These are phyloP conservation scores for Tenthredo mesomela DNA, from an alignment of 2,888 invertebrate genomes.

Conservation along the genomic window DNA sequence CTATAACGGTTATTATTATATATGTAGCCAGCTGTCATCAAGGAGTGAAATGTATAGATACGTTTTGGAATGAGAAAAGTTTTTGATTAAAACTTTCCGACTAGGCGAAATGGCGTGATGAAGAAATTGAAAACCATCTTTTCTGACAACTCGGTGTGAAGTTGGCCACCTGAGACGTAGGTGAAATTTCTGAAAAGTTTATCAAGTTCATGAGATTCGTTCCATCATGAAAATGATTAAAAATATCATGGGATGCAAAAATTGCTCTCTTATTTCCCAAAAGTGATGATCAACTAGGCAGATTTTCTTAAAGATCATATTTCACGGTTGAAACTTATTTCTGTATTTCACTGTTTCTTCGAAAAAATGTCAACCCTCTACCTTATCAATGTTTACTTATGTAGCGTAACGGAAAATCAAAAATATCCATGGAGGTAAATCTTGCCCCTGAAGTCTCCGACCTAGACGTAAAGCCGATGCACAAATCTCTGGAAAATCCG, in stretches of 20 bases:
- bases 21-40: constrained; percentile 27
- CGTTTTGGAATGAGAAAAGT: constrained; percentile 46
- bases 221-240: background rate
- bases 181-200: constrained; percentile 7
- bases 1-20: constrained; percentile 20
- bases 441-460: background rate
- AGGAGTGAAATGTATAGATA: constrained; percentile 23
- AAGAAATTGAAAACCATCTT: constrained; percentile 43
- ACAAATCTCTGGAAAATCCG: constrained; percentile 45
- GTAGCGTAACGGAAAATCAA: background rate
- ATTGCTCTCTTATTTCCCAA: background rate
- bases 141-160: constrained; percentile 29
- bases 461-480: constrained; percentile 14
- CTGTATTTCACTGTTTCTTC: background rate
- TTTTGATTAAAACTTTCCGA: constrained; percentile 49
- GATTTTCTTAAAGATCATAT: background rate
- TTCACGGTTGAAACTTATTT: background rate
- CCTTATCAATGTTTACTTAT: background rate
- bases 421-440: background rate
- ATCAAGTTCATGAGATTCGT: constrained; percentile 5
- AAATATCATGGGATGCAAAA: background rate
- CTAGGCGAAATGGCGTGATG: constrained; percentile 30
- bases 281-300: background rate
- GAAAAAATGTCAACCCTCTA: background rate
- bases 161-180: constrained; percentile 16